Evolutionary conservation across 2,888 invertebrate genomes (phyloP).

Genomic region (Aspidiotus rigidus): DNA sequence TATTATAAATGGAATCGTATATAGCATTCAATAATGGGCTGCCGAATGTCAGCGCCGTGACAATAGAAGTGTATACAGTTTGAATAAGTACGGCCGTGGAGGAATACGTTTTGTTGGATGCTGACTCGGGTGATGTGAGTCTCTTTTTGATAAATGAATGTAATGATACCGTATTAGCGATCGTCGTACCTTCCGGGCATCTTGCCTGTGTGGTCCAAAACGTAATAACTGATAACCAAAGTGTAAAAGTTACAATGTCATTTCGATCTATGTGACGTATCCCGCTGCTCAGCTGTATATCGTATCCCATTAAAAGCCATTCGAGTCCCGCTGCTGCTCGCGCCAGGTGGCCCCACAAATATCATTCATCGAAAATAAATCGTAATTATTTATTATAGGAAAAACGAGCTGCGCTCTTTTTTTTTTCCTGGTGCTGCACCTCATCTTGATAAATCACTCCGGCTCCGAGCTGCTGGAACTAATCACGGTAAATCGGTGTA

Average conservation of each 20-base stretch:
- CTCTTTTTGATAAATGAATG: conserved; percentile 30
- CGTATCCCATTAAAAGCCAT: neutral
- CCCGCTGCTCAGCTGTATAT: conserved; percentile 14
- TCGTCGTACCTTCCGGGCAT: conserved; percentile 24
- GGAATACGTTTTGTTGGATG: neutral
- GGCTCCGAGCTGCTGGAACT: neutral
- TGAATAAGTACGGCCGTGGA: conserved; percentile 22
- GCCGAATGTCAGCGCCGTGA: conserved; percentile 29
- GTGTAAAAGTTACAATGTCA: conserved; percentile 32
- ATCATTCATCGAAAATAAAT: conserved; percentile 1
- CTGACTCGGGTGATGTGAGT: conserved; percentile 6
- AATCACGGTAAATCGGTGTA: neutral
- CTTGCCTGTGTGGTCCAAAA: conserved; percentile 22
- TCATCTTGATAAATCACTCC: conserved; percentile 2
- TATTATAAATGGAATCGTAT: conserved; percentile 25
- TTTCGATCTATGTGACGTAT: conserved; percentile 27
- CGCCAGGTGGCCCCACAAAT: neutral
- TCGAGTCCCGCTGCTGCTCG: neutral
- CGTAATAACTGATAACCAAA: conserved; percentile 23
- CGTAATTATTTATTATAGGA: neutral
- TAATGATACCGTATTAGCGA: conserved; percentile 30
- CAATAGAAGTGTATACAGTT: conserved; percentile 23
- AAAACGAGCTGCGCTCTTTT: neutral
- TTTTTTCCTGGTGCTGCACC: neutral
- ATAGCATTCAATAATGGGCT: conserved; percentile 8